Conservation (phyloP, 2,113 vertebrate genomes). For the Eolophus roseicapilla region DNA sequence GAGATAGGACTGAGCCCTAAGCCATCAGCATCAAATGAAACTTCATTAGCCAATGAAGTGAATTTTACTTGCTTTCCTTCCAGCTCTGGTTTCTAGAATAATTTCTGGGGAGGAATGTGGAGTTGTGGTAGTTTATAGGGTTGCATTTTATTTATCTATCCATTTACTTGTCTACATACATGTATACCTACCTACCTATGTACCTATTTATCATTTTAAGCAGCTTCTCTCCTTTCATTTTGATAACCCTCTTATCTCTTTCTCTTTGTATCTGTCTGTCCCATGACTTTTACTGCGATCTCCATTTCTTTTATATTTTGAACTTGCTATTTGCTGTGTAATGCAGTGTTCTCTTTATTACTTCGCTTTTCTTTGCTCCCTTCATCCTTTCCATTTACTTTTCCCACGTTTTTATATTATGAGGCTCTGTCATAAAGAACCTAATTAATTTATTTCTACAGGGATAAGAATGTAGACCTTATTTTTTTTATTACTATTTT, state of each 20-base stretch:
- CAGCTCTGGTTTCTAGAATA: background rate
- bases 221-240: background rate
- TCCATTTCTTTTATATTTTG: background rate
- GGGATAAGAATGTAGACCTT: background rate
- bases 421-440: background rate
- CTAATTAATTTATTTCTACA: background rate
- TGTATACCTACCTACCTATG: background rate
- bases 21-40: background rate
- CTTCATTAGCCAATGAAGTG: background rate
- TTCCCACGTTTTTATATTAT: background rate
- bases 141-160: background rate
- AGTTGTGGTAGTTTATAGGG: background rate
- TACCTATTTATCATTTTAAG: background rate
- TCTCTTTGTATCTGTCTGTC: background rate
- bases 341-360: background rate
- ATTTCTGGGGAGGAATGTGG: background rate
- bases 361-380: background rate
- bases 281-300: background rate
- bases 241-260: background rate
- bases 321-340: background rate
- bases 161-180: background rate
- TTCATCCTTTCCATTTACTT: background rate
- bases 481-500: background rate
- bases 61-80: background rate
- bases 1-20: background rate